Evolutionary conservation across 2,888 invertebrate genomes (phyloP), one percentile per base, ranked within the genome.

Genomic region (Archaeoteleia sp.): DNA sequence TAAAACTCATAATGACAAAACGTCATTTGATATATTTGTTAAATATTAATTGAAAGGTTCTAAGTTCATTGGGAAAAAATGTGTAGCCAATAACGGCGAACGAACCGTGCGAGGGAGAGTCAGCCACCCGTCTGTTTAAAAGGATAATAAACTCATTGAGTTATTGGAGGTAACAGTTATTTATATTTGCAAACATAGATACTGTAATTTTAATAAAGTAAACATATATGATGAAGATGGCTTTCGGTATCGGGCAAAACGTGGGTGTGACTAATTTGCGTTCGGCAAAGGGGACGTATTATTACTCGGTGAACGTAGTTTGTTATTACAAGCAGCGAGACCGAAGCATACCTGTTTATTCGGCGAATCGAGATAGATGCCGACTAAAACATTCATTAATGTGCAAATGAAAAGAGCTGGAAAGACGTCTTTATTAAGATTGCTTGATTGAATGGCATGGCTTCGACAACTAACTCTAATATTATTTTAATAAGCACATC

Each of bases 401-500:
- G 75, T 74, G 77, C 75, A 79, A 79, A 80, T 78, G 74, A 75
- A 78, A 73, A 75, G 73, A 71, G 71, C 51, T 60, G 54, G 65
- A 57, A 51, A 43, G 9, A 65, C 66, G 37, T 70, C 67, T 73
- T 63, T 60, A 70, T 71, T 67, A 65, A 73, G 66, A 72, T 37
- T 25, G 30, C 30, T 14, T 23, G 30, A 17, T 39, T 13, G 27
- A 57, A 40, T 45, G 30, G 39, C 17, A 46, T 39, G 45, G 12
- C 27, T 54, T 43, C 42, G 9, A 55, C 34, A 20, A 37, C 35
- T 30, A 13, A 46, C 43, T 43, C 34, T 35, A 17, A 54, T 34
- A 43, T 43, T 17, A 45, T 37, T 37, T 45, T 37, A 40, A 57
- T 57, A 57, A 58, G 40, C 48, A 40, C 40, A 29, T 58, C 40